phyloP scores from a whole-genome alignment of 2,888 invertebrate species.

The Digitonthophagus gazella region DNA sequence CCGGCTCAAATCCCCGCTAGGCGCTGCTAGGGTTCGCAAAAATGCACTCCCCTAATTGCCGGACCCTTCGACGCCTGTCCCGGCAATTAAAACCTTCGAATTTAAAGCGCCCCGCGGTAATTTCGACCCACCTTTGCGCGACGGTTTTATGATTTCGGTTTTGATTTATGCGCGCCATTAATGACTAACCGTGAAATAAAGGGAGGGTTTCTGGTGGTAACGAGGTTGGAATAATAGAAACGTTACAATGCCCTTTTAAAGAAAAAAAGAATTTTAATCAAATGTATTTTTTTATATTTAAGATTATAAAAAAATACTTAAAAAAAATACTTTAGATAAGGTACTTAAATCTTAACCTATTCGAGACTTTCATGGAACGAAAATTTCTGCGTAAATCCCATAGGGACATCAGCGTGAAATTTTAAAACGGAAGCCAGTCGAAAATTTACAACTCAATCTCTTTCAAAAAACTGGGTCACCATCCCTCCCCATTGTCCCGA shows the following conservation, averaged over 20 bases:
- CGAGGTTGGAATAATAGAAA: not conserved
- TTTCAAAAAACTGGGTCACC: not conserved
- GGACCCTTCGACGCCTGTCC: conserved; percentile 2
- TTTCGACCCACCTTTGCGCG: not conserved
- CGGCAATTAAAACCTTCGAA: conserved; percentile 10
- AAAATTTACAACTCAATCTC: not conserved
- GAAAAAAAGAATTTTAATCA: not conserved
- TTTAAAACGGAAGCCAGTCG: not conserved
- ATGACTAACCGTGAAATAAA: not conserved
- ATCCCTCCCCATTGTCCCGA: not conserved
- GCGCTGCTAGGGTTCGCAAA: conserved; percentile 11
- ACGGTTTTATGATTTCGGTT: not conserved
- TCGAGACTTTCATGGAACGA: no score
- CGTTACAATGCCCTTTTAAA: not conserved
- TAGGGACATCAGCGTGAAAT: not conserved
- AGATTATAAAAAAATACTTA: no score
- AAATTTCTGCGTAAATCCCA: no score
- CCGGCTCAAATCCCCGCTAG: conserved; percentile 16
- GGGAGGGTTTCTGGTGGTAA: not conserved
- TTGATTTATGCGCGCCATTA: not conserved
- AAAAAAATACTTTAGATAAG: no score
- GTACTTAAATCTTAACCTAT: no score
- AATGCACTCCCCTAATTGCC: conserved; percentile 17
- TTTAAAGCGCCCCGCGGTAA: not conserved
- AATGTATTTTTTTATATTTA: no score